Conservation (phyloP, 2,888 invertebrate species). For the Eupithecia subfuscata region DNA sequence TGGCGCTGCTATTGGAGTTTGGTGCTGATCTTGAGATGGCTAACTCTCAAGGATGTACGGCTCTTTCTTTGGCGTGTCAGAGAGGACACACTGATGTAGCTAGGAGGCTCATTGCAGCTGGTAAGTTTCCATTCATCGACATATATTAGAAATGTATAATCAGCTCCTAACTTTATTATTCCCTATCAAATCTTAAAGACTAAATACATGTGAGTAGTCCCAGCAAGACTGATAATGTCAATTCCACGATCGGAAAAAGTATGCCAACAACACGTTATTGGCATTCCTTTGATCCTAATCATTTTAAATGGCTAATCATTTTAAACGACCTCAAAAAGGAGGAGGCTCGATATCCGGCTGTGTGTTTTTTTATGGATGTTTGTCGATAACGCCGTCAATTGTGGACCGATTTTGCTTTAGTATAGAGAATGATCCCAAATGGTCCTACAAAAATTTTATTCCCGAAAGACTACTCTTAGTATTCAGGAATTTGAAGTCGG, state of each 20-base stretch:
- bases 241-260: neutral
- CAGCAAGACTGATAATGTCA: neutral
- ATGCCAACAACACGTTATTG: neutral
- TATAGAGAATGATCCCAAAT: no score
- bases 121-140: conserved; percentile 59
- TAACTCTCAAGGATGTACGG: conserved; percentile 94
- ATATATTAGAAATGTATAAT: neutral
- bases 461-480: no score
- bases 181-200: neutral
- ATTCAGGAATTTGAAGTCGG: no score
- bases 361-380: no score
- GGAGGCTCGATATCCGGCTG: no score
- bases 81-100: conserved; percentile 95
- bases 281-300: neutral
- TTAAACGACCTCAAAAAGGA: no score
- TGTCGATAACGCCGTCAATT: no score
- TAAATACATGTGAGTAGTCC: no score
- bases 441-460: no score
- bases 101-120: conserved; percentile 88
- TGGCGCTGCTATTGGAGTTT: conserved; percentile 91
- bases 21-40: conserved; percentile 94
- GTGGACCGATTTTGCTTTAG: no score
- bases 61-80: conserved; percentile 93
- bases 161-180: neutral
- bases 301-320: no score